Evolutionary conservation across 2,797 vertebrate genomes (phyloP).

Genomic region (Vireo griseus): DNA sequence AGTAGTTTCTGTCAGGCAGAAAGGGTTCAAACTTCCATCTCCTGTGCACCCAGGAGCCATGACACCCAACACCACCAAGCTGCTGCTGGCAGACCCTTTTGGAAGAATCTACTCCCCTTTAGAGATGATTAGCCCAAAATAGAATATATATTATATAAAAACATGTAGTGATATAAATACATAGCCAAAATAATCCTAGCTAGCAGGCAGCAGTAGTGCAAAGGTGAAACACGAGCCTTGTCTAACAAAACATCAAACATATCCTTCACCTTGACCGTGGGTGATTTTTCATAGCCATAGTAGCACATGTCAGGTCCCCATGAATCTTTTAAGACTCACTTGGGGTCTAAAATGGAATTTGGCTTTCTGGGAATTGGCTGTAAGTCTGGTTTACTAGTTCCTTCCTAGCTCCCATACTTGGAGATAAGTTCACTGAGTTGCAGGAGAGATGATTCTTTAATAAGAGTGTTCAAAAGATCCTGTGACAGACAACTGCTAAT

Average conservation of each 20-base stretch:
- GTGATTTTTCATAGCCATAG: neutral
- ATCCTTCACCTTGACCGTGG: neutral
- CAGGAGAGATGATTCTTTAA: neutral
- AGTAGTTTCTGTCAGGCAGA: constrained; percentile 24
- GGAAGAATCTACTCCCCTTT: neutral
- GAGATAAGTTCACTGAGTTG: neutral
- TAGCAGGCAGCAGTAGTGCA: neutral
- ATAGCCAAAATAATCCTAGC: neutral
- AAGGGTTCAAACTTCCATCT: neutral
- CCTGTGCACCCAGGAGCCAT: neutral
- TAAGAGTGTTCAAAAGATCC: neutral
- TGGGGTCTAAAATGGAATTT: neutral
- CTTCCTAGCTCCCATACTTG: neutral
- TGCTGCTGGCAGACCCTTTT: neutral
- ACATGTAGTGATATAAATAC: neutral
- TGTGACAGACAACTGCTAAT: constrained; percentile 14
- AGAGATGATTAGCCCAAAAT: neutral
- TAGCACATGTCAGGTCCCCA: neutral
- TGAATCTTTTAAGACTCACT: neutral
- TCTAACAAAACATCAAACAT: neutral
- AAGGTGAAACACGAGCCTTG: neutral
- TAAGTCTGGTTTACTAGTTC: neutral
- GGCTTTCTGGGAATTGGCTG: neutral
- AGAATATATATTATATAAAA: neutral
- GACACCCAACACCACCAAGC: neutral